These are phyloP conservation scores for Eristalinus sepulchralis DNA, from an alignment of 2,888 invertebrate species.

Conservation along the genomic window DNA sequence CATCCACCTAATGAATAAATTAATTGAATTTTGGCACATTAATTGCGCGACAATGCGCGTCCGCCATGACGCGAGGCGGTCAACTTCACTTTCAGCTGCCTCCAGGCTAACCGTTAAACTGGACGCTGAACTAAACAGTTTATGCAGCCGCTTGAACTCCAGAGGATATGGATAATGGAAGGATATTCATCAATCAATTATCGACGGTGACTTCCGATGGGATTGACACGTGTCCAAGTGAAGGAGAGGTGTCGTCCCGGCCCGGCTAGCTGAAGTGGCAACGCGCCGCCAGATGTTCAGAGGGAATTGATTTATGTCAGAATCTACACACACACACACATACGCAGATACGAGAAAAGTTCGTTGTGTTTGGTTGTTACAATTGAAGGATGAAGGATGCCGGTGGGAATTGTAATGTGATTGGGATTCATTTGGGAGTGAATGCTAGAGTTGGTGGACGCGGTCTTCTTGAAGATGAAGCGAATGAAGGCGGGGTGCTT, in stretches of 20 bases:
- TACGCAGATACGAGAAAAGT: neutral
- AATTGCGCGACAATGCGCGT: slow-evolving; percentile 47
- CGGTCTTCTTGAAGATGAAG: neutral
- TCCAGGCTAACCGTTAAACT: neutral
- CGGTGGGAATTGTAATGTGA: neutral
- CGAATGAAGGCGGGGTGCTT: no score
- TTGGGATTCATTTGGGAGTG: neutral
- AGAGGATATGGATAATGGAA: slow-evolving; percentile 40
- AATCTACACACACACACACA: neutral
- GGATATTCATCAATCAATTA: slow-evolving; percentile 69
- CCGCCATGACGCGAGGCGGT: no score
- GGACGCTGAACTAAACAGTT: neutral
- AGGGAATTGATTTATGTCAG: slow-evolving; percentile 33
- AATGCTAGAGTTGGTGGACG: neutral
- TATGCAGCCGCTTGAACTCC: neutral
- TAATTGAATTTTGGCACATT: slow-evolving; percentile 65
- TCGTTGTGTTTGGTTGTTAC: neutral
- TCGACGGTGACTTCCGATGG: slow-evolving; percentile 61
- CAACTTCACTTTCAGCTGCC: neutral
- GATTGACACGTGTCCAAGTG: slow-evolving; percentile 54
- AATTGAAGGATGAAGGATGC: neutral
- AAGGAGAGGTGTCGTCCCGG: neutral
- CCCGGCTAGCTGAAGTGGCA: neutral
- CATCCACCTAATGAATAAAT: slow-evolving; percentile 71
- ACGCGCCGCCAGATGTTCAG: neutral